These are phyloP conservation scores for Beris morrisii DNA, from an alignment of 2,888 invertebrate genomes.

Conservation along the genomic window DNA sequence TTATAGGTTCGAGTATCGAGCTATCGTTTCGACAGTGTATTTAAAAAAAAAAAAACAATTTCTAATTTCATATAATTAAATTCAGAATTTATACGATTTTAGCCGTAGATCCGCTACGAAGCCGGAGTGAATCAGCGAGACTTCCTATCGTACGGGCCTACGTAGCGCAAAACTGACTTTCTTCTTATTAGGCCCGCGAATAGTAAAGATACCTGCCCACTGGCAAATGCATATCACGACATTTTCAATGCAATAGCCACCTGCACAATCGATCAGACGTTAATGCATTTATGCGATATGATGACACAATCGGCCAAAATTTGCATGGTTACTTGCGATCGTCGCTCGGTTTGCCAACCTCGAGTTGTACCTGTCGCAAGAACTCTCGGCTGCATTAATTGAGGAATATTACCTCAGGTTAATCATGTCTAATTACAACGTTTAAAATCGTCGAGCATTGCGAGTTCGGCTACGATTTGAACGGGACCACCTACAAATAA, in stretches of 20 bases:
- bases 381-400: conserved; percentile 5
- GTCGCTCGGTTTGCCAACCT: not conserved
- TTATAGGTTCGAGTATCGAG: too few relatives aligned
- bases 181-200: not conserved
- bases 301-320: conserved; percentile 25
- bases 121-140: too few relatives aligned
- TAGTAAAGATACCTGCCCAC: too few relatives aligned
- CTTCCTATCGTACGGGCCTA: too few relatives aligned
- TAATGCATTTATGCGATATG: conserved; percentile 4
- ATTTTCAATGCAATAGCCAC: conserved; percentile 21
- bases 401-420: conserved; percentile 6
- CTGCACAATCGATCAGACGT: conserved; percentile 24
- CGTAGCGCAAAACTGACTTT: not conserved
- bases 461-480: not conserved
- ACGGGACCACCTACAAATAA: conserved; percentile 29
- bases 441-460: conserved; percentile 7
- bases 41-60: too few relatives aligned
- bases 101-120: too few relatives aligned
- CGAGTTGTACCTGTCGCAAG: conserved; percentile 12
- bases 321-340: conserved; percentile 14
- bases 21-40: too few relatives aligned
- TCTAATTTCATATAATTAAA: too few relatives aligned
- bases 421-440: conserved; percentile 27
- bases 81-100: too few relatives aligned
- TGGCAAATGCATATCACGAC: conserved; percentile 22